phyloP scores from a whole-genome alignment of 92 coral and sea anemone species.

The Porites divaricata region DNA sequence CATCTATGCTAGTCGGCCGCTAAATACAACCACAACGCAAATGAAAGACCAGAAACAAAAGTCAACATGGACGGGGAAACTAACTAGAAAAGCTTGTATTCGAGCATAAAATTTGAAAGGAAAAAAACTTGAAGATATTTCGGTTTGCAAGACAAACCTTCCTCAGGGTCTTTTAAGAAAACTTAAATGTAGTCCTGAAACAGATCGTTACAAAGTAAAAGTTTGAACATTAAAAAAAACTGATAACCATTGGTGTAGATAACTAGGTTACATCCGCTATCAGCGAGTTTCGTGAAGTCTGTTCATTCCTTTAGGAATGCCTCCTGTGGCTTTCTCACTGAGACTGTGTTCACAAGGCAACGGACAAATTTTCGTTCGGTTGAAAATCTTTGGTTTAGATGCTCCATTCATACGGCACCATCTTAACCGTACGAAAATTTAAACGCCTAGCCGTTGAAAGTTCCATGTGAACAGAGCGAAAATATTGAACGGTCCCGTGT shows the following conservation, averaged over 20 bases:
- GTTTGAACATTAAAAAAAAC: constrained; percentile 5
- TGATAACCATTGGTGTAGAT: constrained; percentile 6
- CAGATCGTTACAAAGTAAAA: constrained; percentile 4
- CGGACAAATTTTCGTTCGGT: too few relatives aligned
- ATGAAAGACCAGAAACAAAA: constrained; percentile 15
- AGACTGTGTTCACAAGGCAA: not conserved
- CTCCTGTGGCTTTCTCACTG: constrained; percentile 4
- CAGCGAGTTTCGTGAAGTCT: constrained; percentile 1
- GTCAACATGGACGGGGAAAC: not conserved
- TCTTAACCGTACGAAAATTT: not conserved
- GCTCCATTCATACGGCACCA: too few relatives aligned
- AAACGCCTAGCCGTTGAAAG: too few relatives aligned
- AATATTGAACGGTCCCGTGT: too few relatives aligned
- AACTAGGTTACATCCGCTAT: not conserved
- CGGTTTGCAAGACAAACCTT: not conserved
- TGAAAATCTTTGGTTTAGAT: too few relatives aligned
- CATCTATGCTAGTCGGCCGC: not conserved
- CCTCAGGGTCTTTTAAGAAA: constrained; percentile 1
- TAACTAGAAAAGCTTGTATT: constrained; percentile 9
- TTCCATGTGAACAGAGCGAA: not conserved
- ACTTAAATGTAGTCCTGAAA: not conserved
- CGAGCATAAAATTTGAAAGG: not conserved
- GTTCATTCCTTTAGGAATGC: not conserved
- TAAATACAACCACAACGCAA: not conserved
- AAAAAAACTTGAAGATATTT: not conserved